Base-by-base conservation (phyloP, 2,797 vertebrate genomes). In the Malurus leucopterus region DNA sequence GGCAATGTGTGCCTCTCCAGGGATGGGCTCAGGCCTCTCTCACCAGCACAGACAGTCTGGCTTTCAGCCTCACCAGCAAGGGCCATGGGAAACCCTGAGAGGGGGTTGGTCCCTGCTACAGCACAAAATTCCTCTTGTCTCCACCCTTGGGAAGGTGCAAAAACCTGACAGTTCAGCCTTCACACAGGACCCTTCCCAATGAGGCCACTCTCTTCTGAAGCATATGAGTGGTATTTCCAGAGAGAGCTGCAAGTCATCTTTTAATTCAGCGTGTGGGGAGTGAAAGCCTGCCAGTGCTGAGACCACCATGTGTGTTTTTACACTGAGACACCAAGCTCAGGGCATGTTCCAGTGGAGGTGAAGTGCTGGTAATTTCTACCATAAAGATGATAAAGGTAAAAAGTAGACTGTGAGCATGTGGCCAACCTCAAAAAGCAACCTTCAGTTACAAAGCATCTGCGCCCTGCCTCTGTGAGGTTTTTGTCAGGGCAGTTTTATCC, bases 191-290 rank as follows among this genome's bases (percentile, higher is more conserved):
- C 3, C 57, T 82, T 88, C 53, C 70, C 5, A 27, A 6, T 1
- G 3, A 10, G 7, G 19, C n/a, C 18, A 15, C 40, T 75, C 65
- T 77, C 46, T 71, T 69, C 46, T 46, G 43, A 73, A 65, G 49
- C 15, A 49, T 55, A 41, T 50, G 58, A 40, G 50, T 40, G 47
- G 36, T 54, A 21, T 89, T 88, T 75, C 51, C 53, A 70, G 67
- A 46, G 40, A 46, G 40, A 89, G 40, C 44, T 84, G 74, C 65
- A 87, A 89, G 79, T 74, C 69, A 92, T 44, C 73, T 88, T 94
- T 72, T 32, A 55, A 70, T 72, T 43, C 54, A 54, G 36, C 13
- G 8, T 6, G 50, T 38, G 24, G 11, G 24, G 49, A 79, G 63
- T 1, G 7, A 86, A 59, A 85, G 29, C 38, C 26, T 70, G 38